These are phyloP conservation scores for Seriola quinqueradiata DNA, from an alignment of 2,113 vertebrate genomes.

Conservation along the genomic window DNA sequence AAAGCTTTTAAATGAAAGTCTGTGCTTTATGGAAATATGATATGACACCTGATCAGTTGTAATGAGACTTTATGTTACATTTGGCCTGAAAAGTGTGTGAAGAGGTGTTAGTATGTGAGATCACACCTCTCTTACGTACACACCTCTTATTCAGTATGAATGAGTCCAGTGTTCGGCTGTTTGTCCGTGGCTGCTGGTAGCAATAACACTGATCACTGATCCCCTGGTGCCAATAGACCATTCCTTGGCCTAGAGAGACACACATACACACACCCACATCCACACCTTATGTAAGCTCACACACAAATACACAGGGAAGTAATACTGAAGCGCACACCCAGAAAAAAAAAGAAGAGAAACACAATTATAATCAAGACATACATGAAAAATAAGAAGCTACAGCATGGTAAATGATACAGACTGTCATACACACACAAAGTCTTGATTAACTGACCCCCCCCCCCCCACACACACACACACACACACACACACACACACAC, in stretches of 20 bases:
- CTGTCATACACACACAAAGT: slow-evolving; percentile 13
- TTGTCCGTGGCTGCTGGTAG: slow-evolving; percentile 51
- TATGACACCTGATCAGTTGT: background rate
- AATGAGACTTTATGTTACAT: background rate
- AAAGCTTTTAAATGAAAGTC: background rate
- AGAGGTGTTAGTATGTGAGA: slow-evolving; percentile 38
- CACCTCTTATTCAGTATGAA: slow-evolving; percentile 60
- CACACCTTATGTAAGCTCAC: slow-evolving; percentile 24
- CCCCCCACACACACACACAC: background rate
- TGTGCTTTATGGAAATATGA: background rate
- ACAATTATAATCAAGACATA: slow-evolving; percentile 21
- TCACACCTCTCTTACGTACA: slow-evolving; percentile 37
- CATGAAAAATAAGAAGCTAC: background rate
- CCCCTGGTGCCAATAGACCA: slow-evolving; percentile 61
- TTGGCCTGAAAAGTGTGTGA: background rate
- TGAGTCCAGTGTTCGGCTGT: slow-evolving; percentile 61
- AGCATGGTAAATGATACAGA: slow-evolving; percentile 1
- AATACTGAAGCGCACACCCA: background rate
- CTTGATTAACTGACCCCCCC: background rate
- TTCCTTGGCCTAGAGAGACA: slow-evolving; percentile 6
- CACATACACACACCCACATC: slow-evolving; percentile 28
- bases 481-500: background rate
- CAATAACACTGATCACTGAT: slow-evolving; percentile 67
- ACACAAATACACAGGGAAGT: slow-evolving; percentile 10
- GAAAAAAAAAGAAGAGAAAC: background rate